Evolutionary conservation across 2,113 vertebrate species (phyloP).

Genomic region (Pyrgilauda ruficollis): DNA sequence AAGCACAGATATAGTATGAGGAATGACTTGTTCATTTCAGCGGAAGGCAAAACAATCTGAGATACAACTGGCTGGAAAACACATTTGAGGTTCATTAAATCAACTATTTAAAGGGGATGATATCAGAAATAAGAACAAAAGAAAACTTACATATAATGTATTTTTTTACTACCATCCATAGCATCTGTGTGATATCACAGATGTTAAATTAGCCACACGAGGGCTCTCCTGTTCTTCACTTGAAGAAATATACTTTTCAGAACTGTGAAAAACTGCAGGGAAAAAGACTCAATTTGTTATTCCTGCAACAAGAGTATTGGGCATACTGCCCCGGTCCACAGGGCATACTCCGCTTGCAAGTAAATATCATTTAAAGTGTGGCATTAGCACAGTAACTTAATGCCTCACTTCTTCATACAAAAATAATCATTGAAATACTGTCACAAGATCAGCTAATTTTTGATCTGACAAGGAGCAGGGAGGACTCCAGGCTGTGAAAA

Average conservation of each 20-base stretch:
- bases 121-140: neutral
- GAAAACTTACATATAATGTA: fast-evolving
- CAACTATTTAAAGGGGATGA: neutral
- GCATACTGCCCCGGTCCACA: neutral
- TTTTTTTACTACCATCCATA: neutral
- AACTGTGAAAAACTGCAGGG: neutral
- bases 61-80: neutral
- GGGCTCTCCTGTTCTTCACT: slow-evolving; percentile 56
- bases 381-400: neutral
- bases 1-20: neutral
- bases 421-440: neutral
- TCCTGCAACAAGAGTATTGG: neutral
- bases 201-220: slow-evolving; percentile 50
- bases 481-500: neutral
- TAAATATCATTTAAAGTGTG: neutral
- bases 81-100: neutral
- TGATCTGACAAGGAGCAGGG: neutral
- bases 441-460: neutral
- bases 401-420: neutral
- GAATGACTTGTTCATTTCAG: slow-evolving; percentile 4
- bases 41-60: neutral
- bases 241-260: neutral
- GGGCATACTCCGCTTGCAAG: neutral
- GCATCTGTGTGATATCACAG: neutral
- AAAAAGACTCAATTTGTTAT: neutral